Base-by-base conservation (phyloP, 2,113 vertebrate genomes). In the Nannobrachium achirus region DNA sequence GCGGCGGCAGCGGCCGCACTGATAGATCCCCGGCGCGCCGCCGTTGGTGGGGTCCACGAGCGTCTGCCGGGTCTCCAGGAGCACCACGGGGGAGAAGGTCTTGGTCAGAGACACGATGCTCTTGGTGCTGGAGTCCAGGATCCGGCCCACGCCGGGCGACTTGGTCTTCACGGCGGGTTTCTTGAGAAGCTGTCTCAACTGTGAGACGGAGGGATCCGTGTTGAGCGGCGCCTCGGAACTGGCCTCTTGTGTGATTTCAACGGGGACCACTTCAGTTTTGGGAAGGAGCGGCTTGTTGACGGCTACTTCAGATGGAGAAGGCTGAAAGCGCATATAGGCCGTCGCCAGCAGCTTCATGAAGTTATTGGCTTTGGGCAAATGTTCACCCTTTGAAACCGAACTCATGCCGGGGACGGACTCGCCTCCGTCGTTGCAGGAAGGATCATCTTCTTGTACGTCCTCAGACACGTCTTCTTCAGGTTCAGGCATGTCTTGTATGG, bases 51-150 rank as follows among this genome's bases (percentile, higher is more conserved):
- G 51, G 75, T 86, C 86, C 69, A 83, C 51, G 8, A 93, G 86
- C 73, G 89, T 93, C 48, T 93, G 92, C 40, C 90, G 90, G 0
- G 93, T 93, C 78, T 93, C 93, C 10, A 94, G 91, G 49, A 89
- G 82, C 25, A 94, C 93, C 49, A 94, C 90, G n/a, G 93, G 93
- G 6, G 88, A 92, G n/a, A 93, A 85, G 48, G 80, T 82, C 78
- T 88, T 90, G 4, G 86, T 93, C 19, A 92, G 73, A 41, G 84
- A 89, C 9, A 93, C 83, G 51, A 91, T 80, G 20, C 48, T 83
- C 45, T 85, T 86, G 49, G 56, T 91, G 72, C 82, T 87, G 10
- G 68, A 82, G 48, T 86, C 82, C n/a, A 90, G 66, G 51, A 89
- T 73, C 70, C 42, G 84, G 40, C 80, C 79, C 55, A 89, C 83